Evolutionary conservation across 2,888 invertebrate species (phyloP).

Genomic region (Acleris emargana): DNA sequence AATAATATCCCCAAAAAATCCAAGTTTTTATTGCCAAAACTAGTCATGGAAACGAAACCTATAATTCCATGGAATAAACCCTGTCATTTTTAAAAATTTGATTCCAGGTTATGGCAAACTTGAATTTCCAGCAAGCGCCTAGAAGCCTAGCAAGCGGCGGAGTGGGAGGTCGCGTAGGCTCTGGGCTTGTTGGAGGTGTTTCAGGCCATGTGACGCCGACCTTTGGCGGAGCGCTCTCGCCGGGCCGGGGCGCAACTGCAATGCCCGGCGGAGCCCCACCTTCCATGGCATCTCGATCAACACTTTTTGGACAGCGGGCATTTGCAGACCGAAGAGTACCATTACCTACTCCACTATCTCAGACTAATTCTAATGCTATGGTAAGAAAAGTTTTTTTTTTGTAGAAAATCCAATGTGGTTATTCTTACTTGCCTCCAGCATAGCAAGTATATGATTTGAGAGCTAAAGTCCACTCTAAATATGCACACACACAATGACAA

Average conservation of each 20-base stretch:
- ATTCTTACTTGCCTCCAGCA: too few species aligned
- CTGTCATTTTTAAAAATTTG: constrained; percentile 1
- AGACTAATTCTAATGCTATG: constrained; percentile 81
- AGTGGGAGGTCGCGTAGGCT: constrained; percentile 78
- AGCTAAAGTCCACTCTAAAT: too few species aligned
- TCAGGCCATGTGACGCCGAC: constrained; percentile 82
- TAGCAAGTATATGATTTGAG: too few species aligned
- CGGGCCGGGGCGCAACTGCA: constrained; percentile 70
- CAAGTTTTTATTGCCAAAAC: too few species aligned
- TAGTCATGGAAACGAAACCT: too few species aligned
- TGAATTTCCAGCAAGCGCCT: constrained; percentile 95
- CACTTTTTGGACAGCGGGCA: constrained; percentile 91
- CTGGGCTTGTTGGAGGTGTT: constrained; percentile 91
- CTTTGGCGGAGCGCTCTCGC: constrained; percentile 77
- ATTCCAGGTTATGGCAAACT: constrained; percentile 94
- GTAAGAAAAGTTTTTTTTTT: constrained; percentile 49
- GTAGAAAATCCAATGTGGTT: background rate
- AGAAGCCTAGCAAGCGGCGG: constrained; percentile 92
- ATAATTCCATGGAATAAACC: too few species aligned
- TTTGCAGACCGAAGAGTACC: constrained; percentile 90
- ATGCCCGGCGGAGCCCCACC: constrained; percentile 81
- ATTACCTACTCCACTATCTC: constrained; percentile 84
- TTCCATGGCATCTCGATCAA: constrained; percentile 84
- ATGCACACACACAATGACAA: too few species aligned
- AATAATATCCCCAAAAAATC: too few species aligned